Percentiles rank a stretch among this genome's conserved stretches.
Evolutionary conservation across 2,888 invertebrate genomes (phyloP).

Genomic region (Epistrophe eligans): DNA sequence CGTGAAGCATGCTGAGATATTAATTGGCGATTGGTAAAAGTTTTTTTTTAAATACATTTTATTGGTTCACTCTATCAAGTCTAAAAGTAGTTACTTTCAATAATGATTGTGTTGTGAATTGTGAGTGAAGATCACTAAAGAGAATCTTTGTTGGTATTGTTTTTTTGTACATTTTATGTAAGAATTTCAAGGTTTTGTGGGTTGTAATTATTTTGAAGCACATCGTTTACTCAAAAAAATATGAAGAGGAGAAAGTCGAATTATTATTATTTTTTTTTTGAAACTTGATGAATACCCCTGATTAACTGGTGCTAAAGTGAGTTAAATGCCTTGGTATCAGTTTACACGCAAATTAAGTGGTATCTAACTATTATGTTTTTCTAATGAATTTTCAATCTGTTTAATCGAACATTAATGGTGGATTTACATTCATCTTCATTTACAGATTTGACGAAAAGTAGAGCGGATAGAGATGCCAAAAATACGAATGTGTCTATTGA

Average conservation of each 20-base stretch:
- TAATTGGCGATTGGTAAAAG: slow-evolving; percentile 70
- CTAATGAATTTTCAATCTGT: background rate
- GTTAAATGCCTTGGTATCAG: background rate
- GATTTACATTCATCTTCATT: too few species aligned
- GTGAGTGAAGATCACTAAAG: slow-evolving; percentile 8
- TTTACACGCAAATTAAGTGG: background rate
- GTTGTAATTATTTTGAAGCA: slow-evolving; percentile 25
- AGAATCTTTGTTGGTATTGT: slow-evolving; percentile 4
- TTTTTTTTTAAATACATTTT: slow-evolving; percentile 46
- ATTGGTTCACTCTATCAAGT: slow-evolving; percentile 44
- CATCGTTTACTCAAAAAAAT: background rate
- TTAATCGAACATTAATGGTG: background rate
- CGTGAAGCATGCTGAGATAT: slow-evolving; percentile 61
- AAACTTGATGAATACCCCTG: slow-evolving; percentile 20
- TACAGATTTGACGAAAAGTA: too few species aligned
- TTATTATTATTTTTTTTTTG: background rate
- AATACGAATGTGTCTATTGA: too few species aligned
- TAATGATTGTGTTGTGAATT: slow-evolving; percentile 10
- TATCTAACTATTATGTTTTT: background rate
- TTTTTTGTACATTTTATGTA: slow-evolving; percentile 53
- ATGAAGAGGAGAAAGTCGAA: slow-evolving; percentile 24
- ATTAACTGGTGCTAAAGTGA: slow-evolving; percentile 7
- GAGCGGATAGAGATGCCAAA: too few species aligned
- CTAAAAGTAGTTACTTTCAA: slow-evolving; percentile 35
- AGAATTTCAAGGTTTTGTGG: slow-evolving; percentile 62